Evolutionary conservation across 2,113 vertebrate genomes (phyloP).

Genomic region (Saguinus midas): DNA sequence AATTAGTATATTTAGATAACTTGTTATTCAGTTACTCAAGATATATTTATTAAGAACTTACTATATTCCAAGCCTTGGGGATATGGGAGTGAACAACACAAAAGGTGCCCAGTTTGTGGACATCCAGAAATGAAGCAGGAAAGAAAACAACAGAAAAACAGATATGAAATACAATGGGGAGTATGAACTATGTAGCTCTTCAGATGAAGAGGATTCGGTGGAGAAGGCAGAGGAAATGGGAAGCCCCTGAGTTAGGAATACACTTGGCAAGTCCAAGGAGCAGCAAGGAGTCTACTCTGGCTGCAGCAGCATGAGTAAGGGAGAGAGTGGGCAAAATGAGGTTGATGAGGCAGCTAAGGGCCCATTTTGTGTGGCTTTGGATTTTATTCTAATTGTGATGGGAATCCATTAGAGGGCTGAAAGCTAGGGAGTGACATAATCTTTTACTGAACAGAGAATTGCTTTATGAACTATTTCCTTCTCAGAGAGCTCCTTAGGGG

Average conservation of each 20-base stretch:
- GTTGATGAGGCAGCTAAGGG: not conserved
- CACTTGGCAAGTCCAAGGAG: not conserved
- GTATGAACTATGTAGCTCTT: not conserved
- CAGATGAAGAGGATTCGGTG: not conserved
- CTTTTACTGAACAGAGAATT: conserved; percentile 28
- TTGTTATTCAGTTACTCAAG: not conserved
- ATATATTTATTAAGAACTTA: not conserved
- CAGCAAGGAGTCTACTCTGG: not conserved
- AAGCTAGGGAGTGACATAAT: conserved; percentile 37
- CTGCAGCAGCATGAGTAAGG: not conserved
- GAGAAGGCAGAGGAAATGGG: not conserved
- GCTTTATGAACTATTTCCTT: conserved; percentile 46
- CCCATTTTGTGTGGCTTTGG: conserved; percentile 36
- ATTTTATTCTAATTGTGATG: conserved; percentile 44
- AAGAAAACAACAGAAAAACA: not conserved
- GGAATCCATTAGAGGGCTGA: conserved; percentile 60
- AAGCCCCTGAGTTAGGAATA: not conserved
- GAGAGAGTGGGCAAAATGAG: not conserved
- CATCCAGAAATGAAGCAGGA: not conserved
- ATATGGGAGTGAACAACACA: not conserved
- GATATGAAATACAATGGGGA: not conserved
- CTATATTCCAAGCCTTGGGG: not conserved
- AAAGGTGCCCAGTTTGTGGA: not conserved
- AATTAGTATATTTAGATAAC: not conserved
- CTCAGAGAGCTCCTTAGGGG: not conserved